Conservation (phyloP, 2,797 vertebrate species). For the Molossus alvarezi region DNA sequence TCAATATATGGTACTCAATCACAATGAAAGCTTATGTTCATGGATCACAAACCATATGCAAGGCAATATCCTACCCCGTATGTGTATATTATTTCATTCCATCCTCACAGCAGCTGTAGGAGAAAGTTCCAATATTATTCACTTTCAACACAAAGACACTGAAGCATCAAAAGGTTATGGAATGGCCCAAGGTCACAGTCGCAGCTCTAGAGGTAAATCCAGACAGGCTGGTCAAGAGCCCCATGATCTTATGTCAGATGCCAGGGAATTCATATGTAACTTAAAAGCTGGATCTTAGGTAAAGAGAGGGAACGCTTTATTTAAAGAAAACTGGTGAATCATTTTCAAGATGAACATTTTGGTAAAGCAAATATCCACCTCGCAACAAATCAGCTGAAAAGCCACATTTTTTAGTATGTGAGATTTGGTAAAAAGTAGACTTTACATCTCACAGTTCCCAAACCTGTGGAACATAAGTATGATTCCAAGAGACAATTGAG, state of each 20-base stretch:
- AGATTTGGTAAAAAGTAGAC: constrained; percentile 6
- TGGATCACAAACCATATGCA: not conserved
- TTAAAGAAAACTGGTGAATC: constrained; percentile 7
- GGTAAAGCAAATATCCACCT: constrained; percentile 20
- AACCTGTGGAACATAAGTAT: not conserved
- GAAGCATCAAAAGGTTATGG: not conserved
- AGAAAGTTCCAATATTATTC: not conserved
- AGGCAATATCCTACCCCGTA: not conserved
- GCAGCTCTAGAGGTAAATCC: not conserved
- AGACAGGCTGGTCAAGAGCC: not conserved
- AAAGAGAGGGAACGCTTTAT: not conserved
- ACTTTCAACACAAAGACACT: not conserved
- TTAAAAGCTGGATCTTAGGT: not conserved
- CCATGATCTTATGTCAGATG: not conserved
- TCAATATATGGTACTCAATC: not conserved
- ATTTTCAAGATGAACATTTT: constrained; percentile 32
- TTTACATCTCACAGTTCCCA: not conserved
- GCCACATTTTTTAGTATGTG: not conserved
- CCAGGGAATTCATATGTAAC: not conserved
- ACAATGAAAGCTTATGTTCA: not conserved
- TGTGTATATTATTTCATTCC: not conserved
- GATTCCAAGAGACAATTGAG: not conserved
- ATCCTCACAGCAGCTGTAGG: not conserved
- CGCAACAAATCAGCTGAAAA: not conserved
- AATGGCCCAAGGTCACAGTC: too few relatives aligned